Base-by-base conservation (phyloP, 2,888 invertebrate species). In the Leptinotarsa tumamoca region DNA sequence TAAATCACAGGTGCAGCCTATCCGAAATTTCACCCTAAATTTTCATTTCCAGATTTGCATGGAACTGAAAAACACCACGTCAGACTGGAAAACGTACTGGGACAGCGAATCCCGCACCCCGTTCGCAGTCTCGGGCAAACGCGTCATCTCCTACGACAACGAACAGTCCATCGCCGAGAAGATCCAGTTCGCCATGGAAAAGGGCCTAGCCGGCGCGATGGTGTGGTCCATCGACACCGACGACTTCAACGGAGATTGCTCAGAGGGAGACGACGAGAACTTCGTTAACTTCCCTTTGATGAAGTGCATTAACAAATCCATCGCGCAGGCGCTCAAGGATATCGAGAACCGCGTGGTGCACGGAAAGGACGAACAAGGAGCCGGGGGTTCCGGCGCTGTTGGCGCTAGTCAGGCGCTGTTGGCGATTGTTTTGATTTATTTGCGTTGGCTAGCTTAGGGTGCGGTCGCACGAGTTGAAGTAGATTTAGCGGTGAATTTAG, bases 191-290 rank as follows among this genome's bases (percentile, higher is more conserved):
- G 93, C 93, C 0, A 90, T 93, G 85, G 90, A 91, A 77, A 90
- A 92, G 81, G 90, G 90, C 4, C 88, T 97, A 0, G 95, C 93
- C 0, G 96, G 96, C 2, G 91, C 94, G 0, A 96, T 96, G 96
- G 92, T 96, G 5, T 96, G 96, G 96, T 95, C 95, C 54, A 92
- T 96, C 54, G 96, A 96, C 86, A 96, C 95, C 0, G 96, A 97
- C 80, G 96, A 96, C 88, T 96, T 96, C 86, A 90, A 89, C 27
- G 95, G 95, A 0, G 90, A 90, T 68, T 96, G 96, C 78, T 27
- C 85, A 0, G 86, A 88, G 1, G 91, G 90, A 58, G 92, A 89
- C 79, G 84, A 88, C 0, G 92, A 92, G 84, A 75, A 74, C 10
- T 84, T 83, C 72, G 80, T 79, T 50, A 94, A 93, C 85, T 96